These are phyloP conservation scores for Perca fluviatilis DNA, from an alignment of 2,113 vertebrate genomes.

Conservation along the genomic window DNA sequence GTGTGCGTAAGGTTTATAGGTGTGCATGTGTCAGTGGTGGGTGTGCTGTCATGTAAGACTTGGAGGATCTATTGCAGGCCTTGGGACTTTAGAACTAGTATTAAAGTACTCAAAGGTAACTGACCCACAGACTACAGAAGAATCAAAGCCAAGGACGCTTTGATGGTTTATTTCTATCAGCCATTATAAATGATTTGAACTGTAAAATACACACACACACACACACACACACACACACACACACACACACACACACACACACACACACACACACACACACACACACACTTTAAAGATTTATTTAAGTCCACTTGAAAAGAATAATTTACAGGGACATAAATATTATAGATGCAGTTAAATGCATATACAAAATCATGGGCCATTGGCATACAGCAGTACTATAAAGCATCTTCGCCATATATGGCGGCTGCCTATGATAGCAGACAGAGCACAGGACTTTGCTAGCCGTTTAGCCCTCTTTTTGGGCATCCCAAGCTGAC, in stretches of 20 bases:
- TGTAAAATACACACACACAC: not conserved
- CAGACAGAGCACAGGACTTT: too few species aligned
- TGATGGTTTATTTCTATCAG: not conserved
- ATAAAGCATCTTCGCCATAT: too few species aligned
- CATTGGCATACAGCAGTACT: too few species aligned
- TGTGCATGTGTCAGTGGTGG: conserved; percentile 63
- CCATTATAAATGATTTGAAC: not conserved
- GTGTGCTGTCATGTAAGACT: conserved; percentile 56
- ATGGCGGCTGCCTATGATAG: too few species aligned
- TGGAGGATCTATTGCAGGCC: conserved; percentile 63
- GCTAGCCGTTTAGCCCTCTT: too few species aligned
- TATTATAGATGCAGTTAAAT: too few species aligned
- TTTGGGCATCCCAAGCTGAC: too few species aligned
- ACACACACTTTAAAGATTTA: too few species aligned
- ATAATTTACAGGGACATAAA: too few species aligned
- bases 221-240: not conserved
- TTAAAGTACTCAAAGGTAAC: conserved; percentile 28
- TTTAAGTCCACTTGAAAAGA: too few species aligned
- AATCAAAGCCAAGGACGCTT: conserved; percentile 10
- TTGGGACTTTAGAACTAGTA: conserved; percentile 47
- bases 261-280: not conserved
- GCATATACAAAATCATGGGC: too few species aligned
- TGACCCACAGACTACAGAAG: conserved; percentile 27
- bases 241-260: not conserved
- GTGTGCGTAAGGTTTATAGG: conserved; percentile 58